These are phyloP conservation scores for Lepus townsendii DNA, from an alignment of 2,797 vertebrate species.

Conservation along the genomic window DNA sequence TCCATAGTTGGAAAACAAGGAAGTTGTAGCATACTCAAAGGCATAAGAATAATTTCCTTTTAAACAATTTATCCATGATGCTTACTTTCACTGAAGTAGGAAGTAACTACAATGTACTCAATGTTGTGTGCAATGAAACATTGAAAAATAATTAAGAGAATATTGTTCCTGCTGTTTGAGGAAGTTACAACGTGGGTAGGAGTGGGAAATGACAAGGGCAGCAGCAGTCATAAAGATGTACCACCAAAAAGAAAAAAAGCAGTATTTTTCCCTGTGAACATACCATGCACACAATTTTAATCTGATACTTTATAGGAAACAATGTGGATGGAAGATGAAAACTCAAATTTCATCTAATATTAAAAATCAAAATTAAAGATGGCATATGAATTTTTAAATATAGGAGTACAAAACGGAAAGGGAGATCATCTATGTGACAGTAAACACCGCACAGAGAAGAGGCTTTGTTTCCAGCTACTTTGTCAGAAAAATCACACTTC, in stretches of 20 bases:
- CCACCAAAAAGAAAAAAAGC: neutral
- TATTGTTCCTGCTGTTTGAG: neutral
- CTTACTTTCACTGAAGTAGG: conserved; percentile 14
- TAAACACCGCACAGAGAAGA: neutral
- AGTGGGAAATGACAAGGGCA: neutral
- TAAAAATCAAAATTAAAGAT: conserved; percentile 4
- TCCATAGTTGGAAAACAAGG: conserved; percentile 50
- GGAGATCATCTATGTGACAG: neutral
- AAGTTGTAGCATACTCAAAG: conserved; percentile 24
- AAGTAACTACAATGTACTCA: neutral
- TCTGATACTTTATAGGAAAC: neutral
- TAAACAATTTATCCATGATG: neutral
- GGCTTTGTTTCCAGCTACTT: neutral
- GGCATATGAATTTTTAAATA: neutral
- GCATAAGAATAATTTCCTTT: neutral
- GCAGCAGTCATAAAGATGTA: neutral
- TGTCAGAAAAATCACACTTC: conserved; percentile 38
- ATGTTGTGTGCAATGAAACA: neutral
- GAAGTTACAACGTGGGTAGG: neutral
- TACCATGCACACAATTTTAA: neutral
- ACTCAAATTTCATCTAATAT: neutral
- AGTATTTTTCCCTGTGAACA: neutral
- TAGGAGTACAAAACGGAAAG: neutral
- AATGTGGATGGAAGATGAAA: conserved; percentile 11
- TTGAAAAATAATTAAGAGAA: conserved; percentile 22